phyloP scores from a whole-genome alignment of 2,888 invertebrate species.

The Lutraria lutraria region DNA sequence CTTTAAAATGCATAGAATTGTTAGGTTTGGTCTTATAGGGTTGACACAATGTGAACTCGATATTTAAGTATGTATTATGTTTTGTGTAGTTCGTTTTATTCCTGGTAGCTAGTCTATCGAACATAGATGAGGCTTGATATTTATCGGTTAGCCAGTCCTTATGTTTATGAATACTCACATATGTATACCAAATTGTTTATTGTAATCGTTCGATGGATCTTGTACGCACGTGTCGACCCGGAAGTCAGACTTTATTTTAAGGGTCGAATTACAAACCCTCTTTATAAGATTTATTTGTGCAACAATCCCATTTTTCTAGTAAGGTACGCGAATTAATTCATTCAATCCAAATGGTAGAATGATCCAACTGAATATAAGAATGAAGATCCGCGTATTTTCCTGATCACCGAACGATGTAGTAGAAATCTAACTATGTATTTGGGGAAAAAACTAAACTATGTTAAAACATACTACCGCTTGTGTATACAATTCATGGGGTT shows the following conservation, averaged over 20 bases:
- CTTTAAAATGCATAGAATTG: not conserved
- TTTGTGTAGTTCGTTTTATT: not conserved
- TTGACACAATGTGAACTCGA: not conserved
- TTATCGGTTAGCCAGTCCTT: not conserved
- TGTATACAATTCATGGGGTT: too few species aligned
- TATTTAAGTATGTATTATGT: not conserved
- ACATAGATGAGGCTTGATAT: not conserved
- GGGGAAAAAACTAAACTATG: too few species aligned
- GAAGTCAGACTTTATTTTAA: not conserved
- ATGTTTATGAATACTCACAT: not conserved
- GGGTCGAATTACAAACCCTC: constrained; percentile 8
- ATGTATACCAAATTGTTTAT: constrained; percentile 20
- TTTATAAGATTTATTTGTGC: not conserved
- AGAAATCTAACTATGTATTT: too few species aligned
- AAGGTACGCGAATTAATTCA: not conserved
- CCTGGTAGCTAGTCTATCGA: not conserved
- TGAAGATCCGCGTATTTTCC: too few species aligned
- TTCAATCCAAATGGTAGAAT: too few species aligned
- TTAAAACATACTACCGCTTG: too few species aligned
- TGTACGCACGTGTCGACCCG: constrained; percentile 14
- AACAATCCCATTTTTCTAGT: not conserved
- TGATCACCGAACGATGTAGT: too few species aligned
- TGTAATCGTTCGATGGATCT: not conserved
- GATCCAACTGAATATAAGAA: too few species aligned
- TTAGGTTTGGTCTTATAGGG: not conserved